Base-by-base conservation (phyloP, 64 coral and sea anemone genomes). In the Pocillopora verrucosa region DNA sequence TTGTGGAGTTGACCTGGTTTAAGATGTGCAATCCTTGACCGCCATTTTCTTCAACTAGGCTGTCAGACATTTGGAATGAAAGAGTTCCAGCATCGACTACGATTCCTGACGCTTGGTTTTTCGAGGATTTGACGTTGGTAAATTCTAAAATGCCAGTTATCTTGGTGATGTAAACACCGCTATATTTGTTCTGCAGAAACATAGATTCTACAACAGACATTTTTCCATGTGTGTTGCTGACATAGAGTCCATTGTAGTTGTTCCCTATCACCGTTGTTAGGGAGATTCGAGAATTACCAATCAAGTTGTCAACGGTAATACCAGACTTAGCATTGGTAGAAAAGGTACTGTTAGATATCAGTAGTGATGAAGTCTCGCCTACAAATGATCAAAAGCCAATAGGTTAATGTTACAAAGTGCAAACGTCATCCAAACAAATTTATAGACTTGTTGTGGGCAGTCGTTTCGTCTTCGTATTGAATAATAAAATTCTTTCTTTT, bases 1-100 rank as follows among this genome's bases (percentile, higher is more conserved):
- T 60, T 4, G 78, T 80, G 16, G 78, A 60, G 78, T 80, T 80
- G 30, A 80, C 56, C 57, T 80, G 78, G 78, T 60, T 80, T 80
- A 58, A 34, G 57, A 80, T 60, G 56, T n/a, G 51, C 17, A 80
- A 80, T 11, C 77, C 77, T 13, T 0, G 22, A 11, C 26, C 22
- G 24, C 11, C 20, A 56, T 80, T 80, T 12, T 60, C 60, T n/a
- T 80, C 16, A 16, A 60, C 25, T 25, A 20, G 14, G 22, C 77
- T 80, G 10, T 80, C 24, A 26, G 77, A 26, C 58, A 80, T 61
- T 19, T 30, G 25, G 34, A 80, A n/a, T 13, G 11, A 80, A 25
- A 80, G 59, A 61, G 20, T 80, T 26, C 77, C 77, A 60, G 11
- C 0, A 24, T 80, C 22, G 34, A 80, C 20, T 16, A 60, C 56